Percentiles rank a stretch among this genome's conserved stretches.
phyloP scores from a whole-genome alignment of 2,888 invertebrate species.

The Ceraclea dissimilis region DNA sequence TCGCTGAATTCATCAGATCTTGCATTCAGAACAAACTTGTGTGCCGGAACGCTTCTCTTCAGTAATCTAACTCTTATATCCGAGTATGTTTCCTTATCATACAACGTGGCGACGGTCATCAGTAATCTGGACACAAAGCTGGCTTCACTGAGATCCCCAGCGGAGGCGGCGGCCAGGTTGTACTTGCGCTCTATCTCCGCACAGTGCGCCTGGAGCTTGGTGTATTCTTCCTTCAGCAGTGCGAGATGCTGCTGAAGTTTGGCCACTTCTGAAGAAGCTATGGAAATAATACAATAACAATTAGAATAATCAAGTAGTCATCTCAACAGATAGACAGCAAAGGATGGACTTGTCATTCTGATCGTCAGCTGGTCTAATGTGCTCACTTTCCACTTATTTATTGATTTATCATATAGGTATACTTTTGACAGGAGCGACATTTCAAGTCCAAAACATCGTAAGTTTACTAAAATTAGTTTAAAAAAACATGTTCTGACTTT shows the following conservation, averaged over 20 bases:
- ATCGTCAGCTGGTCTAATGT: no score
- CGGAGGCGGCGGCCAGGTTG: slow-evolving; percentile 64
- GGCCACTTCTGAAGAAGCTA: slow-evolving; percentile 52
- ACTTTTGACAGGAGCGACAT: no score
- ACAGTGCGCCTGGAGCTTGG: slow-evolving; percentile 75
- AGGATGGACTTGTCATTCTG: no score
- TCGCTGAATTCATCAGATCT: slow-evolving; percentile 83
- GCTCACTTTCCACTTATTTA: no score
- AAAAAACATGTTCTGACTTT: no score
- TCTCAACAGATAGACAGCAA: no score
- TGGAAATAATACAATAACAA: not conserved
- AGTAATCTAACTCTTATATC: slow-evolving; percentile 73
- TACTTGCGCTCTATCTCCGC: slow-evolving; percentile 80
- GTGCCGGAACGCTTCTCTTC: slow-evolving; percentile 68
- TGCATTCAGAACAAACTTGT: slow-evolving; percentile 84
- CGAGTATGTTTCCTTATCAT: slow-evolving; percentile 72
- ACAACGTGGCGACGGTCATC: slow-evolving; percentile 73
- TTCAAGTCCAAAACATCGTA: no score
- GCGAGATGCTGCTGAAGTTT: slow-evolving; percentile 79
- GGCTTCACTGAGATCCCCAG: slow-evolving; percentile 57
- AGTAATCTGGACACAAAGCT: slow-evolving; percentile 81
- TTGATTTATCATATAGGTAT: no score
- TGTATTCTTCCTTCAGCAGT: slow-evolving; percentile 83
- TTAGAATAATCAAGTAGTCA: no score
- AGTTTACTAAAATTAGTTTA: no score